These are phyloP conservation scores for Ommatoiulus sabulosus DNA, from an alignment of 2,888 invertebrate genomes.

Conservation along the genomic window DNA sequence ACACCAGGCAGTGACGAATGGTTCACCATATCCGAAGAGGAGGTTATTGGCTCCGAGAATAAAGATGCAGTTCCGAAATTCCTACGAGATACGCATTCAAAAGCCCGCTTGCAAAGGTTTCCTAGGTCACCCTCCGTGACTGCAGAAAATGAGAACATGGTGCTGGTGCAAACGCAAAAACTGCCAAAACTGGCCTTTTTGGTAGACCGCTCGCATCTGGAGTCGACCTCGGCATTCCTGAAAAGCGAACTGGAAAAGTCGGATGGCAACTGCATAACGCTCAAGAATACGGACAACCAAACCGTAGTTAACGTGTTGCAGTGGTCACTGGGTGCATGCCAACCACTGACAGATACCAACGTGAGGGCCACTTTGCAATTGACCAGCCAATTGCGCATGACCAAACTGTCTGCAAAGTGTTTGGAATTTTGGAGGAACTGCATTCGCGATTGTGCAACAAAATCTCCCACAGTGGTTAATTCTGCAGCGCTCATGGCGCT, in stretches of 20 bases:
- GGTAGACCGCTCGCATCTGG: conserved; percentile 1
- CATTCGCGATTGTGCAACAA: background rate
- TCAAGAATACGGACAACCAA: background rate
- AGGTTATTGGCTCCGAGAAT: background rate
- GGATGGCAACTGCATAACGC: background rate
- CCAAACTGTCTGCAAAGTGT: background rate
- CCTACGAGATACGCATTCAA: background rate
- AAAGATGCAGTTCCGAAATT: background rate
- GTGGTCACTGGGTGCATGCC: background rate
- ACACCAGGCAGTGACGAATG: background rate
- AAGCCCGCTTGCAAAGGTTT: background rate
- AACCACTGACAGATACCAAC: background rate
- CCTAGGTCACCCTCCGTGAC: background rate
- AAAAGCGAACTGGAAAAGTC: background rate
- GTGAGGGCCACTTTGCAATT: background rate
- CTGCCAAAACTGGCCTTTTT: conserved; percentile 45
- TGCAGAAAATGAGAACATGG: background rate
- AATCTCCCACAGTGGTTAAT: background rate
- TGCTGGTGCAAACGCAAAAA: conserved; percentile 7
- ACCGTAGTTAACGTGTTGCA: background rate
- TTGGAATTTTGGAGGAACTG: conserved; percentile 17
- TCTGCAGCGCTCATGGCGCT: background rate
- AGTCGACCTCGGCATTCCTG: background rate
- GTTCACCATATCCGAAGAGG: conserved; percentile 14
- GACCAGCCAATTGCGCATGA: background rate